Evolutionary conservation across 1,140 invertebrate species (phyloP).

Genomic region (Drosophila suzukii): DNA sequence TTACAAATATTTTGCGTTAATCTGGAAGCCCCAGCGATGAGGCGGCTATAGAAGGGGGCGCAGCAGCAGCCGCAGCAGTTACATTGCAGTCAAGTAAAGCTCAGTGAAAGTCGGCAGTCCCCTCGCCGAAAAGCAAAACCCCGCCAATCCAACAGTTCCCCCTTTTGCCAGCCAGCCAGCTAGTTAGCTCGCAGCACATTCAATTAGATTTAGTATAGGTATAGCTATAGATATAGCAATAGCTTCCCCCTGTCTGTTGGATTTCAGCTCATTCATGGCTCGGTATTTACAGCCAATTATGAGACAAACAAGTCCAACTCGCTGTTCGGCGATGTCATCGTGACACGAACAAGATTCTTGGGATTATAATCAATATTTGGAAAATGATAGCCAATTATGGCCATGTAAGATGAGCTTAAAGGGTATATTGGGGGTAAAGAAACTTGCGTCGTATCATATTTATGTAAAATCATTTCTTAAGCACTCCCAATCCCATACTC

Average conservation of each 20-base stretch:
- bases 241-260: constrained; percentile 33
- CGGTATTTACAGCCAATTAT: constrained; percentile 80
- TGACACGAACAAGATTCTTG: constrained; percentile 15
- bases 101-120: constrained; percentile 73
- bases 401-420: not conserved
- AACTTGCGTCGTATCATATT: too few relatives aligned
- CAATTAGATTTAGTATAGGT: constrained; percentile 71
- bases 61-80: constrained; percentile 33
- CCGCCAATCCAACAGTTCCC: not conserved
- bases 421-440: not conserved
- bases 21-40: constrained; percentile 59
- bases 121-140: too few relatives aligned
- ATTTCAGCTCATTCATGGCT: constrained; percentile 56
- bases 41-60: constrained; percentile 16
- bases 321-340: constrained; percentile 21
- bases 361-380: not conserved
- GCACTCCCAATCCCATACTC: too few relatives aligned
- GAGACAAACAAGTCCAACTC: constrained; percentile 67
- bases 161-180: constrained; percentile 9
- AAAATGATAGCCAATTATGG: not conserved
- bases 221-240: constrained; percentile 29
- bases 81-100: constrained; percentile 74
- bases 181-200: constrained; percentile 65
- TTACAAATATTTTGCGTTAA: constrained; percentile 82
- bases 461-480: too few relatives aligned